Conservation (phyloP, 2,888 invertebrate species). For the Oscheius myriophilus region DNA sequence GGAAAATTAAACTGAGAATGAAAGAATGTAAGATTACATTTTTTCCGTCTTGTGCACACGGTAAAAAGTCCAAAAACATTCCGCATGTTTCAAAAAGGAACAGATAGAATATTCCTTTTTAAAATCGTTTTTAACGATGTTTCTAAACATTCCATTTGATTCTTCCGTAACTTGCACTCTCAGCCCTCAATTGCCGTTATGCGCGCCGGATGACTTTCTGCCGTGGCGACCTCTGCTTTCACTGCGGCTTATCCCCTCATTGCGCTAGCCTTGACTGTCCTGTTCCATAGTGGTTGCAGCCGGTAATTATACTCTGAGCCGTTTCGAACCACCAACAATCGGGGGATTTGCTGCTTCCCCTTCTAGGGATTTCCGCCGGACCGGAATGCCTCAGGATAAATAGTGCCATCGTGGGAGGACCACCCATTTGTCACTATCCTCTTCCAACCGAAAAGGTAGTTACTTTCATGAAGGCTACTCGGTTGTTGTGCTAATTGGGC, state of each 20-base stretch:
- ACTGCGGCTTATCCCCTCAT: slow-evolving; percentile 21
- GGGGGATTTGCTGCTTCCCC: slow-evolving; percentile 3
- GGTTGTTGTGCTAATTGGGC: neutral
- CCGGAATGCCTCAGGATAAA: slow-evolving; percentile 24
- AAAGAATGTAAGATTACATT: too few relatives aligned
- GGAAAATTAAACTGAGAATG: too few relatives aligned
- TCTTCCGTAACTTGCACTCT: too few relatives aligned
- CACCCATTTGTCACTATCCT: slow-evolving; percentile 22
- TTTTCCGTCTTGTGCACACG: too few relatives aligned
- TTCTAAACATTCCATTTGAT: too few relatives aligned
- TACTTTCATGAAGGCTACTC: too few relatives aligned
- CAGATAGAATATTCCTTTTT: too few relatives aligned
- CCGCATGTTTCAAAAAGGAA: too few relatives aligned
- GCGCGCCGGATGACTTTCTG: too few relatives aligned
- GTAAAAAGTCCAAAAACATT: too few relatives aligned
- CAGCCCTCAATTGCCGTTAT: too few relatives aligned
- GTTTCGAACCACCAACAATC: slow-evolving; percentile 28
- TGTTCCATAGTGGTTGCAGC: slow-evolving; percentile 25
- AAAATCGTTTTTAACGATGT: too few relatives aligned
- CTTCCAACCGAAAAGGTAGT: neutral
- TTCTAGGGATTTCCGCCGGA: slow-evolving; percentile 27
- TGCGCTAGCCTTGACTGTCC: slow-evolving; percentile 28
- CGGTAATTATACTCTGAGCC: slow-evolving; percentile 32
- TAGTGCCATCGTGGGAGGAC: slow-evolving; percentile 2
- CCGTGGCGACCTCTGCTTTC: slow-evolving; percentile 3